Evolutionary conservation across 1,140 invertebrate species (phyloP).

Genomic region (Battus philenor): DNA sequence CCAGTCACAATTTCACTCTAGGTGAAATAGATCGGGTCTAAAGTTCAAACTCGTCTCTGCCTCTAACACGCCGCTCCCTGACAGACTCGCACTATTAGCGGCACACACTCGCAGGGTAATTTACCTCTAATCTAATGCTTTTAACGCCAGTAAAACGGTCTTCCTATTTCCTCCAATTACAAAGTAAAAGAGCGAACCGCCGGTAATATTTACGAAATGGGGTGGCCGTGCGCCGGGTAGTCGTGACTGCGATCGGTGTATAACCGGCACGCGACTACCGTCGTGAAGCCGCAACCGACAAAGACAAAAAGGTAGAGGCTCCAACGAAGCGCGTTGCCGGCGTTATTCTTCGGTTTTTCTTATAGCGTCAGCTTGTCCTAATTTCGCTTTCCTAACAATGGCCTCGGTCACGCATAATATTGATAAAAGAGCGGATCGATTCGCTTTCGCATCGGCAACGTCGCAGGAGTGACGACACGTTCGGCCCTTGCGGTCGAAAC

Average conservation of each 20-base stretch:
- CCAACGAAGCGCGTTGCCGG: constrained; percentile 37
- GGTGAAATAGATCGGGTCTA: constrained; percentile 58
- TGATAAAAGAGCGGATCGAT: constrained; percentile 52
- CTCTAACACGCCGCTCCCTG: constrained; percentile 33
- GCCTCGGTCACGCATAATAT: constrained; percentile 58
- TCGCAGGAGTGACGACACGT: constrained; percentile 49
- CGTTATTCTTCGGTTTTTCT: constrained; percentile 52
- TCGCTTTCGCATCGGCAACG: constrained; percentile 65
- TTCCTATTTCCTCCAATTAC: constrained; percentile 24
- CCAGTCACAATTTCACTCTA: constrained; percentile 46
- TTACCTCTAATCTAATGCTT: constrained; percentile 17
- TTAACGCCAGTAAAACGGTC: constrained; percentile 13
- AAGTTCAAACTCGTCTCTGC: constrained; percentile 54
- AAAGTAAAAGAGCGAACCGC: constrained; percentile 24
- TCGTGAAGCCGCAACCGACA: constrained; percentile 35
- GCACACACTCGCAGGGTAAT: constrained; percentile 18
- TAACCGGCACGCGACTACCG: constrained; percentile 41
- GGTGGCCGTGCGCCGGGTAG: constrained; percentile 25
- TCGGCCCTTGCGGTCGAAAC: constrained; percentile 46
- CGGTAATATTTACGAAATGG: constrained; percentile 25
- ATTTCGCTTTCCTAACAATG: constrained; percentile 68
- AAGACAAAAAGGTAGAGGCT: constrained; percentile 27
- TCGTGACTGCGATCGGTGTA: constrained; percentile 45
- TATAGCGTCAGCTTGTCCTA: constrained; percentile 38
- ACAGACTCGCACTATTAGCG: constrained; percentile 21